Percentiles rank a stretch among this genome's conserved stretches.
phyloP scores from a whole-genome alignment of 2,113 vertebrate species.

The Ptilonorhynchus violaceus region DNA sequence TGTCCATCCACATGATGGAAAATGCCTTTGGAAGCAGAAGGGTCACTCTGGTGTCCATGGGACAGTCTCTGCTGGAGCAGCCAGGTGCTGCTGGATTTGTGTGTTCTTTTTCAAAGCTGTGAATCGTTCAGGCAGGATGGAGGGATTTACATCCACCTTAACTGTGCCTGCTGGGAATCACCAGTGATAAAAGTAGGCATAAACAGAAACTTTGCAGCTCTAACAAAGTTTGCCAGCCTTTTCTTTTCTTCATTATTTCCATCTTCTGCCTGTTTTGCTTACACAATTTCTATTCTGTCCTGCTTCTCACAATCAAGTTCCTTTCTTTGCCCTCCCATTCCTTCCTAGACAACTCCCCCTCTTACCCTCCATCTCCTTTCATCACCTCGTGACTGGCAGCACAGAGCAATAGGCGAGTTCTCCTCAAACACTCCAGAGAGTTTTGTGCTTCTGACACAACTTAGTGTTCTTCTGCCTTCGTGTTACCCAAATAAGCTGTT shows the following conservation, averaged over 20 bases:
- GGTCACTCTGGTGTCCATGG: not conserved
- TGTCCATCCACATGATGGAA: accelerated
- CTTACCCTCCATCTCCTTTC: not conserved
- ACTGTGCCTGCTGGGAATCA: not conserved
- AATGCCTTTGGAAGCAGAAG: not conserved
- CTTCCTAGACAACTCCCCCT: not conserved
- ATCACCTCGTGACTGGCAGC: not conserved
- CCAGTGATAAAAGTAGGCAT: not conserved
- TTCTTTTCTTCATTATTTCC: not conserved
- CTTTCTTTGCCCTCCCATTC: not conserved
- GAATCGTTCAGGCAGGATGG: accelerated
- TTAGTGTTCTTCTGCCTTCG: not conserved
- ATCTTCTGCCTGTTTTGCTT: not conserved
- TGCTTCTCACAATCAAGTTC: not conserved
- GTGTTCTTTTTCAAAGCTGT: accelerated
- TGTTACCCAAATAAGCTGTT: not conserved
- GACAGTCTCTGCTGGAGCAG: not conserved
- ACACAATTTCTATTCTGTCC: not conserved
- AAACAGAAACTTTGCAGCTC: not conserved
- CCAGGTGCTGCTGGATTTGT: not conserved
- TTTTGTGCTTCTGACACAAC: not conserved
- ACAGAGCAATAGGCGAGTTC: not conserved
- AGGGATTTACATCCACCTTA: not conserved
- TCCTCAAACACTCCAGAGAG: not conserved
- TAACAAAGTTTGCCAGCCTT: not conserved